Conservation (phyloP, 2,888 invertebrate genomes). For the Meloe dianella region DNA sequence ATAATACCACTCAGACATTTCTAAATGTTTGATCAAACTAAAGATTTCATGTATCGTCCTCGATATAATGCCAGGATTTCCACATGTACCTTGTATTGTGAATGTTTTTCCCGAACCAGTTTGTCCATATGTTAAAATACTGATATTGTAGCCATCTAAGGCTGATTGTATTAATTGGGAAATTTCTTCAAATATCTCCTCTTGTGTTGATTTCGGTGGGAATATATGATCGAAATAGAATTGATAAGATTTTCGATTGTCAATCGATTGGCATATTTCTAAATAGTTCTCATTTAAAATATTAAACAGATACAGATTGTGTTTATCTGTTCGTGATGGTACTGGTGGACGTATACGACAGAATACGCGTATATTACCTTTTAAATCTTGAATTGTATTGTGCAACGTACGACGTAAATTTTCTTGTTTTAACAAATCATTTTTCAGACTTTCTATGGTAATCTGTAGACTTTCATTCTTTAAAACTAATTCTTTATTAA, state of each 20-base stretch:
- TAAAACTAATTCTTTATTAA: background rate
- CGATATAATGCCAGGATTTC: too few species aligned
- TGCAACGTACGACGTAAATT: slow-evolving; percentile 64
- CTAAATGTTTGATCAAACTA: slow-evolving; percentile 79
- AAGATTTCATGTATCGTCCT: slow-evolving; percentile 87
- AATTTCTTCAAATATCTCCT: slow-evolving; percentile 82
- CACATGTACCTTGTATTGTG: slow-evolving; percentile 86
- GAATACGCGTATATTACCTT: slow-evolving; percentile 75
- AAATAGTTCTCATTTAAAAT: slow-evolving; percentile 67
- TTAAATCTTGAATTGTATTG: slow-evolving; percentile 77
- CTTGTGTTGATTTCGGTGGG: slow-evolving; percentile 73
- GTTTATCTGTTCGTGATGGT: too few species aligned
- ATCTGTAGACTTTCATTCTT: background rate
- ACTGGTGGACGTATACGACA: slow-evolving; percentile 77
- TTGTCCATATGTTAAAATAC: slow-evolving; percentile 91
- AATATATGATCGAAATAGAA: slow-evolving; percentile 89
- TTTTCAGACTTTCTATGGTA: slow-evolving; percentile 21
- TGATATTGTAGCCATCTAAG: slow-evolving; percentile 87
- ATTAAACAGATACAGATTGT: too few species aligned
- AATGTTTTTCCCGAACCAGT: slow-evolving; percentile 90
- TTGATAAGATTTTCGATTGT: slow-evolving; percentile 60
- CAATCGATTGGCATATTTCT: too few species aligned
- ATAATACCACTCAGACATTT: slow-evolving; percentile 80
- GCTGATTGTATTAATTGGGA: slow-evolving; percentile 86
- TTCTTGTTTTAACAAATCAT: slow-evolving; percentile 41